A percentile compares a stretch with the other conserved stretches of the same genome.
Evolutionary conservation across 2,797 vertebrate genomes (phyloP).

Genomic region (Ceryle rudis): DNA sequence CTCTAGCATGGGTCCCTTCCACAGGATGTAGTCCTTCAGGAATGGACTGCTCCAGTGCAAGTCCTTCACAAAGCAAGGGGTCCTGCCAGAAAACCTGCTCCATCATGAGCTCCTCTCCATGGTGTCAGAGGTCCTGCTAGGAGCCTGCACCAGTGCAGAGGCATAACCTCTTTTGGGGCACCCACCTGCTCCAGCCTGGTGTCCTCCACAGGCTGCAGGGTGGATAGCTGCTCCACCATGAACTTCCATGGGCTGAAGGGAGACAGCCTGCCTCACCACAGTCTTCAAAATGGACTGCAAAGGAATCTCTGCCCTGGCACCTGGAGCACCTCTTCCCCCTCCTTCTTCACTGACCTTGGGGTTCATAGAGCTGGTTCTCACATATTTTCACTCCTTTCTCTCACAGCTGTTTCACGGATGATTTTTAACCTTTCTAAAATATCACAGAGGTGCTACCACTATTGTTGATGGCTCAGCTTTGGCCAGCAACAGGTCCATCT

Average conservation of each 20-base stretch:
- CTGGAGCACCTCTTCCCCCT: not conserved
- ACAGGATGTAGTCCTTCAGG: not conserved
- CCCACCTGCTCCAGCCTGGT: rapidly evolving
- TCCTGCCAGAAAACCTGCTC: not conserved
- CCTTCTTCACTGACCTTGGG: not conserved
- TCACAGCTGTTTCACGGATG: not conserved
- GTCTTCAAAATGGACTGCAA: not conserved
- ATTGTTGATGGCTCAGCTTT: not conserved
- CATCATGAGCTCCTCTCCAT: not conserved
- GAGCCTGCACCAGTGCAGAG: not conserved
- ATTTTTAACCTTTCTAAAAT: not conserved
- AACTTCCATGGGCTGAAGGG: too few relatives aligned
- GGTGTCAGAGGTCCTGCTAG: not conserved
- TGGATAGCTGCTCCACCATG: too few relatives aligned
- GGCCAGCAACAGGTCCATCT: rapidly evolving
- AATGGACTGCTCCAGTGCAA: not conserved
- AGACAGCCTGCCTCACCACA: not conserved
- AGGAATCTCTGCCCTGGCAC: rapidly evolving
- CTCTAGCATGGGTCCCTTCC: rapidly evolving
- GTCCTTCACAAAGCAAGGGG: not conserved
- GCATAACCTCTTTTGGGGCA: too few relatives aligned
- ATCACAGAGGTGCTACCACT: not conserved
- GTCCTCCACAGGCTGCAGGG: not conserved
- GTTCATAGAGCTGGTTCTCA: not conserved
- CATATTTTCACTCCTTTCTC: not conserved